Evolutionary conservation across 37 sponge, comb jelly and placozoan species (phyloP).

Genomic region (Spongilla lacustris): DNA sequence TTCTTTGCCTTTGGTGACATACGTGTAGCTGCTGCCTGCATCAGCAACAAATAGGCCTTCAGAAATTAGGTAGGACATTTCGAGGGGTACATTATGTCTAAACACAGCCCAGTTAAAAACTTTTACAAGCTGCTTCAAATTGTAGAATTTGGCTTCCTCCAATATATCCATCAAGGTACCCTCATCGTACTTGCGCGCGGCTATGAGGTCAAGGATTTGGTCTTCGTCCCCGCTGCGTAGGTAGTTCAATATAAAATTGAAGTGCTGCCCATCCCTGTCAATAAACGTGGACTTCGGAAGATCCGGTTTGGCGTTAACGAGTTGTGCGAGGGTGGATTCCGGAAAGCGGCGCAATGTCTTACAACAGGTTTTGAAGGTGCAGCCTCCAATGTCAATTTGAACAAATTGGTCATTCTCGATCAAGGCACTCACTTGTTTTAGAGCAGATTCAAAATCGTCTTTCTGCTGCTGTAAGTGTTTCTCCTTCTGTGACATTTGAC

Average conservation of each 20-base stretch:
- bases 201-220: not conserved
- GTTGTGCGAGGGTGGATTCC: conserved; percentile 24
- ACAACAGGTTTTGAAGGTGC: conserved; percentile 1
- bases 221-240: conserved; percentile 35
- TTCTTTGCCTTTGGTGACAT: not conserved
- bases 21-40: no score
- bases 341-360: conserved; percentile 5
- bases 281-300: conserved; percentile 15
- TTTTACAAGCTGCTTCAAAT: conserved; percentile 8
- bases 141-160: conserved; percentile 38
- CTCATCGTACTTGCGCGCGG: not conserved
- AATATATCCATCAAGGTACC: conserved; percentile 4
- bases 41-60: not conserved
- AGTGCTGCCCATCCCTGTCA: conserved; percentile 52
- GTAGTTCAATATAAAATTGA: conserved; percentile 56
- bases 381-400: conserved; percentile 24
- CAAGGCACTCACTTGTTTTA: not conserved
- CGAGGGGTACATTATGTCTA: not conserved
- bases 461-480: not conserved
- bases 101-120: not conserved
- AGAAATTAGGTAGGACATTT: not conserved
- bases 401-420: not conserved
- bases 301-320: not conserved
- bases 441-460: not conserved
- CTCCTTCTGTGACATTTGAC: not conserved